Evolutionary conservation across 2,113 vertebrate species (phyloP), one percentile per base, ranked within the genome.

Genomic region (Illadopsis cleaveri): DNA sequence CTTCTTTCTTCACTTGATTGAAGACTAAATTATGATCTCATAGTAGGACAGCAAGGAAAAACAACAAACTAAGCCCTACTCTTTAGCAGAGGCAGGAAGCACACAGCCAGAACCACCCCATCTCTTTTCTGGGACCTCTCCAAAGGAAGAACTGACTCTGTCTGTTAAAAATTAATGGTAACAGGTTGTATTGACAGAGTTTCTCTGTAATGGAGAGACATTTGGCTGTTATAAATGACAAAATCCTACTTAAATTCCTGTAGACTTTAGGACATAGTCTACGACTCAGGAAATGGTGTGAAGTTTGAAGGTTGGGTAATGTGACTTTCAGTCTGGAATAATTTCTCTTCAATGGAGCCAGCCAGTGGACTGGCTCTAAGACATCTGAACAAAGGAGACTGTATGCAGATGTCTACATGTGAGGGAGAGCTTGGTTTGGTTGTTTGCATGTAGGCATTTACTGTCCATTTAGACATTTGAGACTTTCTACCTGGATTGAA

Each of bases 31-130:
- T n/a, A 22, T 66, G 48, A 70, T 44, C 9, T 89, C 14, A 37
- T 24, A 45, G 31, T 16, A 75, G 4, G 23, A 38, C 23, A 68
- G 14, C 30, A 71, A 71, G 31, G 17, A 28, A 83, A 66, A 50
- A 5, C 7, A 25, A 28, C 6, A 53, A 58, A 19, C 28, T 66
- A 35, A 73, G 4, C 15, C 23, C 4, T 38, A 25, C 21, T 51
- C 44, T 69, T 80, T 45, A 57, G 11, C 1, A 18, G 7, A 88
- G 16, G 5, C 30, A 37, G 47, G 35, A 90, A 88, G 21, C 15
- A 48, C 37, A 40, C 15, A 45, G 12, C 23, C 27, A 48, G 47
- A 65, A 50, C 7, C 0, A 0, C 9, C 7, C 7, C 0, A 0
- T 11, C 7, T 82, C 11, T 5, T 76, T 82, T 58, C 33, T 62